Percentiles rank a stretch among this genome's conserved stretches.
These are phyloP conservation scores for Athalia cordata DNA, from an alignment of 2,888 invertebrate species.

Conservation along the genomic window DNA sequence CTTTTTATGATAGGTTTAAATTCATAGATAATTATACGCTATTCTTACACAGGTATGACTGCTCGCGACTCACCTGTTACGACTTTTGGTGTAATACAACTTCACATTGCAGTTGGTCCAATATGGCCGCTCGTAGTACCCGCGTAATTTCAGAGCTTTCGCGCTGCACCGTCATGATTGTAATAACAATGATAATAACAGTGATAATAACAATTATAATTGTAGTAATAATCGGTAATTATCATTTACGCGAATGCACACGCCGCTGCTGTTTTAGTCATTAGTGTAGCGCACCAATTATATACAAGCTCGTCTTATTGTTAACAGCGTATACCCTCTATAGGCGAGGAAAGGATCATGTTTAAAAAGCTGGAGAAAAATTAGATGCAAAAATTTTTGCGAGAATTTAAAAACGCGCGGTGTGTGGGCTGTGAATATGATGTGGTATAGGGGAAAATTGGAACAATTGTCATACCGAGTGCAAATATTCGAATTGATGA, in stretches of 20 bases:
- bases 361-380: too few species aligned
- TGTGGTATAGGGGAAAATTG: too few species aligned
- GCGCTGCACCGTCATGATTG: not conserved
- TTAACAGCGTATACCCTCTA: not conserved
- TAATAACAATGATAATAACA: too few species aligned
- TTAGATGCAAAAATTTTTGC: too few species aligned
- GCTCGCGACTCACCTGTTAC: not conserved
- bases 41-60: not conserved
- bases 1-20: constrained; percentile 62
- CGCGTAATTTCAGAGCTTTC: not conserved
- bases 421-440: too few species aligned
- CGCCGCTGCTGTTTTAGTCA: not conserved
- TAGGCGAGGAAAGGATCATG: too few species aligned
- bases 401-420: too few species aligned
- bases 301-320: not conserved
- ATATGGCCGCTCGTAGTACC: too few species aligned
- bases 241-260: constrained; percentile 18
- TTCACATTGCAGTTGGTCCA: too few species aligned
- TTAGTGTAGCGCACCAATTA: constrained; percentile 21
- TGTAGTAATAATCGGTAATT: constrained; percentile 32
- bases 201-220: not conserved
- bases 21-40: constrained; percentile 53
- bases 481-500: too few species aligned
- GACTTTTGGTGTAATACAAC: too few species aligned
- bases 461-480: too few species aligned